A percentile compares a stretch with the other conserved stretches of the same genome.
Evolutionary conservation across 2,888 invertebrate species (phyloP).

Genomic region (Macrosiphum euphorbiae): DNA sequence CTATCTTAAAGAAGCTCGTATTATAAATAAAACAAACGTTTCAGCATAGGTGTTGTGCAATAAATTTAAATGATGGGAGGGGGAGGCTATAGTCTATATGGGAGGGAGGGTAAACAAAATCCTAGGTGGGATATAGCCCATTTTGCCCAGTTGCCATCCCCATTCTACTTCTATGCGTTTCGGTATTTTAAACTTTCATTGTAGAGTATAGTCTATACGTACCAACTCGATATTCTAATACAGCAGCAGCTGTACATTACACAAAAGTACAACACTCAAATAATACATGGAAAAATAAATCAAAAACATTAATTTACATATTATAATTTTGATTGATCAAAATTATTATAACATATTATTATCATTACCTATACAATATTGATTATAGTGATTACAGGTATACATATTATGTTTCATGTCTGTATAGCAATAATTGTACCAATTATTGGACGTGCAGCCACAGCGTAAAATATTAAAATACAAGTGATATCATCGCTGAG

Average conservation of each 20-base stretch:
- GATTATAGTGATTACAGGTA: neutral
- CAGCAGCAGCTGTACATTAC: neutral
- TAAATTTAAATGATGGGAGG: no score
- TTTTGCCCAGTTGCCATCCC: no score
- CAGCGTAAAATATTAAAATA: neutral
- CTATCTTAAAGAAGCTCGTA: neutral
- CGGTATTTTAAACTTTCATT: neutral
- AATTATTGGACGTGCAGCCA: neutral
- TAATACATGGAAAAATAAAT: neutral
- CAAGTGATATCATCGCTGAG: neutral
- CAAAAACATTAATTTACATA: neutral
- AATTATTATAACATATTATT: neutral
- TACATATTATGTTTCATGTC: neutral
- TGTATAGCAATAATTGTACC: no score
- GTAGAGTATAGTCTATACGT: neutral
- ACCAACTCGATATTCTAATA: neutral
- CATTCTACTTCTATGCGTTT: neutral
- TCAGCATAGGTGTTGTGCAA: no score
- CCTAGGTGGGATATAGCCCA: no score
- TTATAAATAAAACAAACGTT: neutral
- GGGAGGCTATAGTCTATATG: no score
- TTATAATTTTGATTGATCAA: neutral
- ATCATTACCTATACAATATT: neutral
- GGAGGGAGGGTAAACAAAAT: no score
- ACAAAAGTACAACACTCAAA: neutral